Conservation (phyloP, 2,888 invertebrate species). For the Agrilus mali region DNA sequence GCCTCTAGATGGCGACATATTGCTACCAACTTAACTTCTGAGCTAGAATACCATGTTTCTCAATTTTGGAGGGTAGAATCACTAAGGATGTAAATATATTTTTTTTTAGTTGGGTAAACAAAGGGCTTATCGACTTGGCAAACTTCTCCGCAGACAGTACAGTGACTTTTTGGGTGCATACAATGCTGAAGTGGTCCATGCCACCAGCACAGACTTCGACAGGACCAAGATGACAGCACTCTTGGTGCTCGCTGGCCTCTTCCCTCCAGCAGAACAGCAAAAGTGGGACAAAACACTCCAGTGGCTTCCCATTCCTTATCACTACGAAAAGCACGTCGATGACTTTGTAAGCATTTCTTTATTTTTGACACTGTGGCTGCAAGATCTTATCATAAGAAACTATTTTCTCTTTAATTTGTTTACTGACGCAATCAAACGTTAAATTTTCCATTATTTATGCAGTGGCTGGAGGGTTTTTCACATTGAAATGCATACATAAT, state of each 20-base stretch:
- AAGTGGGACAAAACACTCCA: constrained; percentile 35
- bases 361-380: neutral
- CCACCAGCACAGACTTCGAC: constrained; percentile 54
- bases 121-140: constrained; percentile 32
- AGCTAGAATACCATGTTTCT: no score
- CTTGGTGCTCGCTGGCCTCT: constrained; percentile 54
- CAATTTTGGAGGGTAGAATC: no score
- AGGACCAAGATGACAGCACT: constrained; percentile 64
- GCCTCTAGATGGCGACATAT: no score
- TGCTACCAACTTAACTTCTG: no score
- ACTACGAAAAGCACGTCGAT: constrained; percentile 19
- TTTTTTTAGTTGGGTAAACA: constrained; percentile 31
- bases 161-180: constrained; percentile 33
- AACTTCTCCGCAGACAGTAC: constrained; percentile 30
- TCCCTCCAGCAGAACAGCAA: constrained; percentile 42
- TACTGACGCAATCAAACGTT: no score
- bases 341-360: constrained; percentile 22
- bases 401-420: neutral
- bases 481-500: no score
- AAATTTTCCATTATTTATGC: no score
- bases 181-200: constrained; percentile 32
- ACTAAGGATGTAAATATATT: neutral
- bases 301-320: constrained; percentile 50
- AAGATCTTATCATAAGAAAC: neutral
- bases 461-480: no score